Evolutionary conservation across 2,888 invertebrate species (phyloP), one percentile per base, ranked within the genome.

Genomic region (Microplitis deprimator): DNA sequence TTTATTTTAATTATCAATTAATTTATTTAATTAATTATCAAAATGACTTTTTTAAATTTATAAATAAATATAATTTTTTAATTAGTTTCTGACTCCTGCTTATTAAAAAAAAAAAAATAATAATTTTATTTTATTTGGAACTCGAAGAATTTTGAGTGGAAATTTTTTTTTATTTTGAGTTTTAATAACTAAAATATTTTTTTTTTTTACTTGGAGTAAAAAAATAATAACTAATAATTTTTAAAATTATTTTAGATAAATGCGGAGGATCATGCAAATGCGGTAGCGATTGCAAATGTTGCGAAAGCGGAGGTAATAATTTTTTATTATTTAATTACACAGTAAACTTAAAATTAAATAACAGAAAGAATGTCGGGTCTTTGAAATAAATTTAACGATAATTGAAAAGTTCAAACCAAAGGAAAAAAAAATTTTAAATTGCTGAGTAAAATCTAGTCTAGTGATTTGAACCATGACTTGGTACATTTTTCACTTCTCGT

Each of bases 281-380:
- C 79, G 88, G 87, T 5, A 85, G 84, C 67, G 82, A 84, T 73
- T 89, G 89, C 84, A 86, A 88, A 50, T 89, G 89, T 77, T 82
- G 85, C 73, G 83, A 85, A 10, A 83, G 82, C 40, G 83, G 83
- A 39, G 83, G 84, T 80, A 85, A 83, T 80, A 86, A 75, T 81
- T 20, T 62, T 77, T 75, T 50, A 74, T 39, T 72, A 64, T 61
- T 71, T 61, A 39, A 62, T 39, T 29, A 40, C 29, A 29, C 29
- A 29, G 59, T n/a, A 17, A 50, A 17, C 6, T 70, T n/a, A 6
- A 17, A 17, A 8, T 41, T n/a, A 16, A 59, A 62, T 62, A 8
- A 16, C 62, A 29, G 10, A 62, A 17, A 16, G 16, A 62, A 62
- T 67, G 6, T 67, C 29, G 38, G 6, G 67, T 38, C 8, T 38